A percentile compares a stretch with the other conserved stretches of the same genome.
Evolutionary conservation across 1,140 invertebrate species (phyloP).

Genomic region (Ips nitidus): DNA sequence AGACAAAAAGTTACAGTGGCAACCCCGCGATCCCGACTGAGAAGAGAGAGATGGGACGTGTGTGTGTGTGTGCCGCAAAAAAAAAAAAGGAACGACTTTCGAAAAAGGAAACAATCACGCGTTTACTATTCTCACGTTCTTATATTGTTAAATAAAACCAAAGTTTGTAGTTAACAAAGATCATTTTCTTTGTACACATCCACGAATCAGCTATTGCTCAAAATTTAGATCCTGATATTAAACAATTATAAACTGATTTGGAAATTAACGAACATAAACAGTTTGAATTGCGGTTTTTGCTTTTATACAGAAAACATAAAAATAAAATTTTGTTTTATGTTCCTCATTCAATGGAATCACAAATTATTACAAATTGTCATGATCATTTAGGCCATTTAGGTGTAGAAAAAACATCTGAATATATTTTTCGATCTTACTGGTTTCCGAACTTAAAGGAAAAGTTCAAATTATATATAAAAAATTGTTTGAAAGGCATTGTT

Average conservation of each 20-base stretch:
- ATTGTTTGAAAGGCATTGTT: slow-evolving; percentile 22
- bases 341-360: not conserved
- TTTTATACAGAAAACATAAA: not conserved
- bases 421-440: slow-evolving; percentile 8
- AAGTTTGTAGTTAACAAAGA: too few relatives aligned
- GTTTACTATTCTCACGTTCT: too few relatives aligned
- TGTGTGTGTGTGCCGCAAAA: too few relatives aligned
- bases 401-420: not conserved
- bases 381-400: not conserved
- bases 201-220: too few relatives aligned
- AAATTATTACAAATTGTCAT: not conserved
- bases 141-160: too few relatives aligned
- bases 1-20: too few relatives aligned
- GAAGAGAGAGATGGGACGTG: too few relatives aligned
- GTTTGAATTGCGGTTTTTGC: not conserved
- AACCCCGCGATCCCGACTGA: too few relatives aligned
- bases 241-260: not conserved
- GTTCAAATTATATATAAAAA: slow-evolving; percentile 27
- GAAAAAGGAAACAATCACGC: too few relatives aligned
- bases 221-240: slow-evolving; percentile 1
- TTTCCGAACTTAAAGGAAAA: slow-evolving; percentile 14
- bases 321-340: not conserved
- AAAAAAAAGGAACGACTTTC: too few relatives aligned
- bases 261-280: not conserved
- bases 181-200: too few relatives aligned